Percentiles rank a stretch among this genome's conserved stretches.
Conservation (phyloP, 2,797 vertebrate species). For the Myripristis murdjan region DNA sequence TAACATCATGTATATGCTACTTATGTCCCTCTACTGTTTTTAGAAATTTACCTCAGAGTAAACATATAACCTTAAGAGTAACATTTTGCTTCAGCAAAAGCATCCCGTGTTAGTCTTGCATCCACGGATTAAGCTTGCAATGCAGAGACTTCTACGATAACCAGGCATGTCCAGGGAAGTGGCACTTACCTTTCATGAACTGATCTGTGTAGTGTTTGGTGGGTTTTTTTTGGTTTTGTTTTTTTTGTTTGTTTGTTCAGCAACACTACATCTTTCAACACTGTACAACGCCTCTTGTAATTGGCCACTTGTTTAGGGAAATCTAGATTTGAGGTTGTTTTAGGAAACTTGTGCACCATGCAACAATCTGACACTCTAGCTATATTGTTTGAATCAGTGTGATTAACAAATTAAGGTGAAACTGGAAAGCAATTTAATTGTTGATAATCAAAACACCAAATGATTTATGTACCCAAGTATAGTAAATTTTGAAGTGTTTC, state of each 20-base stretch:
- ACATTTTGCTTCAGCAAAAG: constrained; percentile 60
- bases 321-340: constrained; percentile 20
- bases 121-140: constrained; percentile 91
- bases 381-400: constrained; percentile 39
- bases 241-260: constrained; percentile 31
- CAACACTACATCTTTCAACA: constrained; percentile 82
- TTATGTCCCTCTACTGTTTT: not conserved
- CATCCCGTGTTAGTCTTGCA: constrained; percentile 27
- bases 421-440: constrained; percentile 70
- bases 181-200: constrained; percentile 78
- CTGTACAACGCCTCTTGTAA: constrained; percentile 62
- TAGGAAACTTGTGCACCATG: not conserved
- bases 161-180: constrained; percentile 79
- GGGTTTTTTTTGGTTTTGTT: constrained; percentile 8
- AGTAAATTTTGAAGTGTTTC: constrained; percentile 64
- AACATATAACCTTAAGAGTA: not conserved
- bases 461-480: constrained; percentile 66
- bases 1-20: not conserved
- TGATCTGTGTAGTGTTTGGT: constrained; percentile 61
- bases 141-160: constrained; percentile 67
- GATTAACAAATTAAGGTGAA: constrained; percentile 42
- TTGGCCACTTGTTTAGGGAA: constrained; percentile 31
- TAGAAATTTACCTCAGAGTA: not conserved
- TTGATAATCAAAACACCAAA: constrained; percentile 76
- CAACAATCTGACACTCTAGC: constrained; percentile 34